Conservation (phyloP, 2,888 invertebrate genomes). For the Aphodius granarius region DNA sequence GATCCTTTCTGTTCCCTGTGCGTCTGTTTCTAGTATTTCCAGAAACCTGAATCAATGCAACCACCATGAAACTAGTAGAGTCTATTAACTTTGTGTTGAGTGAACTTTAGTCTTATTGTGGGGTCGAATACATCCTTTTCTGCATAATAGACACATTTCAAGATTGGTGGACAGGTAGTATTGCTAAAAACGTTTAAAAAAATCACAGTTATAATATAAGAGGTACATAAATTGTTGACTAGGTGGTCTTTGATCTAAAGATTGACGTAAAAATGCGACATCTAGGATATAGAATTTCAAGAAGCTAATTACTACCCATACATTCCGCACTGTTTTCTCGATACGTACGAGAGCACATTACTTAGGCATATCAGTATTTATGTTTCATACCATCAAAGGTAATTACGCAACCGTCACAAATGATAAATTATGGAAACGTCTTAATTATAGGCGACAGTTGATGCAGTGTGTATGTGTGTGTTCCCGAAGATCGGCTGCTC, state of each 20-base stretch:
- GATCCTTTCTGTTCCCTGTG: no score
- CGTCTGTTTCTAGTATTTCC: no score
- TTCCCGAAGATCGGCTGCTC: not conserved
- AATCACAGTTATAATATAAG: no score
- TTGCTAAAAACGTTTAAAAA: no score
- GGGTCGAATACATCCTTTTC: no score
- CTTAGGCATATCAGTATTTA: not conserved
- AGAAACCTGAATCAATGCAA: no score
- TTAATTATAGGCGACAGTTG: not conserved
- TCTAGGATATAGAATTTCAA: not conserved
- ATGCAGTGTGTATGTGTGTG: not conserved
- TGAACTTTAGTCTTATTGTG: no score
- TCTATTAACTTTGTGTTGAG: no score
- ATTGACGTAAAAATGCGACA: not conserved
- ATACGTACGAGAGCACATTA: not conserved
- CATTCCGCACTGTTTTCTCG: not conserved
- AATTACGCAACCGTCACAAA: not conserved
- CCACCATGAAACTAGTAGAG: no score
- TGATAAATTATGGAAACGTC: constrained; percentile 4
- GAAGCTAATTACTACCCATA: not conserved
- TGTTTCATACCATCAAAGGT: not conserved
- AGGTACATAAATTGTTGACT: not conserved
- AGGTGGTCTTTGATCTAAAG: not conserved
- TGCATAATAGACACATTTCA: no score
- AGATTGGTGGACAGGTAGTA: no score